Evolutionary conservation across 2,113 vertebrate species (phyloP), one percentile per base, ranked within the genome.

Genomic region (Grantiella picta): DNA sequence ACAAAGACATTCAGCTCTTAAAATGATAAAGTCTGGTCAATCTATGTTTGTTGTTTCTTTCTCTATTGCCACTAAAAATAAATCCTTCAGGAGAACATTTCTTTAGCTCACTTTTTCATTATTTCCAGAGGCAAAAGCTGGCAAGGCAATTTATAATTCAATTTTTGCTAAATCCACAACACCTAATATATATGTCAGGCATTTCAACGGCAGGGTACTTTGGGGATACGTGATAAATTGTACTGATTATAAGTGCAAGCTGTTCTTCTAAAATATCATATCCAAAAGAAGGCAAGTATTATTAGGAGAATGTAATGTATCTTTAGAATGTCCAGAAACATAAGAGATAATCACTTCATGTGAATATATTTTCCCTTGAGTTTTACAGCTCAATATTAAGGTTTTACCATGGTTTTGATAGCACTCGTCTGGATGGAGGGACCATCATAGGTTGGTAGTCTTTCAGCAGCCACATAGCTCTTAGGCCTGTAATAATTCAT

Each of bases 141-240:
- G 98, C 98, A 99, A 98, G 97, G 98, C 98, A 98, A 99, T 99
- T 99, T 98, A 98, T 97, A 98, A 97, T 98, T 98, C 98, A 98
- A 98, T 98, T 99, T 99, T 99, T 99, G 98, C 98, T 98, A 98
- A 98, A 98, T 98, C 98, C 98, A 96, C 98, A 98, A 98, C 99
- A 99, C 98, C 98, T 98, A 99, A 98, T 99, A 99, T 99, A 99
- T 98, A 99, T 99, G 99, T 99, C 99, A 99, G 97, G 98, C 98
- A 99, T 99, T 99, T 99, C 98, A 98, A 98, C 98, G 95, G 98
- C 97, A 98, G 96, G 97, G 97, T 98, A 98, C 98, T 98, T 98
- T 98, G 97, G 98, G 97, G 97, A 97, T 98, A 98, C 97, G 98
- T 98, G 98, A 98, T 98, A 98, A 98, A 98, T 98, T 98, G 98